Percentiles rank a stretch among this genome's conserved stretches.
phyloP scores from a whole-genome alignment of 2,113 vertebrate genomes.

The Cheirogaleus medius region DNA sequence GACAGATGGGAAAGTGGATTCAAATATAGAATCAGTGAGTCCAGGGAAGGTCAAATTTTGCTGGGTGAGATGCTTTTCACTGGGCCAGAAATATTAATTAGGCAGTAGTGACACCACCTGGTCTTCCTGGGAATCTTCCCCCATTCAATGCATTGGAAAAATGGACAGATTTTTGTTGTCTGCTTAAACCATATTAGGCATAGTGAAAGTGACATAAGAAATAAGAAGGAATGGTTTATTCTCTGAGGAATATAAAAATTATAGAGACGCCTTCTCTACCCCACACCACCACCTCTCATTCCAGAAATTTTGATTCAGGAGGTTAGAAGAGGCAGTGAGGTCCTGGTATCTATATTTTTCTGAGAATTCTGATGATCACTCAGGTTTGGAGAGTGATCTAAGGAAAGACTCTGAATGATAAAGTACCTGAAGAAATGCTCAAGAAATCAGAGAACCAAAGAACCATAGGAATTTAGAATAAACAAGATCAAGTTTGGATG shows the following conservation, averaged over 20 bases:
- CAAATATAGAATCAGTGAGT: background rate
- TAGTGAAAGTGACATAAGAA: background rate
- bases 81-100: slow-evolving; percentile 63
- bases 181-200: background rate
- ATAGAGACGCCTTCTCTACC: background rate
- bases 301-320: slow-evolving; percentile 17
- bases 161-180: background rate
- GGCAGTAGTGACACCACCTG: slow-evolving; percentile 74
- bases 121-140: slow-evolving; percentile 60
- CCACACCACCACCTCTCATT: background rate
- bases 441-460: background rate
- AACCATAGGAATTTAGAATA: background rate
- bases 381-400: background rate
- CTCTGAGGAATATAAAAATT: background rate
- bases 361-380: background rate
- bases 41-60: background rate
- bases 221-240: background rate
- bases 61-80: background rate
- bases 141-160: background rate
- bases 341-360: background rate
- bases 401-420: background rate
- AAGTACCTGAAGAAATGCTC: background rate
- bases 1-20: background rate
- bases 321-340: background rate
- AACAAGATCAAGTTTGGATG: background rate